Evolutionary conservation across 2,888 invertebrate species (phyloP).

Genomic region (Tuberolachnus salignus): DNA sequence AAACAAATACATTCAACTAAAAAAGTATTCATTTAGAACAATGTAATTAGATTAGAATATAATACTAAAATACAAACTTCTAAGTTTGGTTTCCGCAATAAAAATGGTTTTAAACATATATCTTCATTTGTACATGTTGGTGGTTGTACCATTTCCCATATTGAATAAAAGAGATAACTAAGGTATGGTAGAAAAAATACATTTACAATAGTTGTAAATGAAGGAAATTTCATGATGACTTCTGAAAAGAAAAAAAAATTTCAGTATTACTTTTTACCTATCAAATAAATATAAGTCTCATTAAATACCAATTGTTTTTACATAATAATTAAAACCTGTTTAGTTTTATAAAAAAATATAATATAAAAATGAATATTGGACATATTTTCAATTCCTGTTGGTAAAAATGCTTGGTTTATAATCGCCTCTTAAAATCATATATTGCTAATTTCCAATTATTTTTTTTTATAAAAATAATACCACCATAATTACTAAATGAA

Average conservation of each 20-base stretch:
- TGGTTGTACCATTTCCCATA: slow-evolving; percentile 75
- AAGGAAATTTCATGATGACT: slow-evolving; percentile 58
- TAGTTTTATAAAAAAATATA: too few relatives aligned
- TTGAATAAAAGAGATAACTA: slow-evolving; percentile 74
- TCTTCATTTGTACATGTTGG: slow-evolving; percentile 72
- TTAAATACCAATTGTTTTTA: background rate
- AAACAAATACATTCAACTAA: slow-evolving; percentile 73
- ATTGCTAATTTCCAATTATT: too few relatives aligned
- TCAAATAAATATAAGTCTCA: background rate
- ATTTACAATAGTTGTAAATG: slow-evolving; percentile 58
- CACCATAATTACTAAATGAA: too few relatives aligned
- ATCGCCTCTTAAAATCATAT: too few relatives aligned
- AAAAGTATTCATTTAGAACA: slow-evolving; percentile 45
- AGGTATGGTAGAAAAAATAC: slow-evolving; percentile 71
- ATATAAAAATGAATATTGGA: background rate
- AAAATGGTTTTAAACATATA: slow-evolving; percentile 73
- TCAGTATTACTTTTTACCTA: background rate
- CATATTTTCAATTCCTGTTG: too few relatives aligned
- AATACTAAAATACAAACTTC: slow-evolving; percentile 61
- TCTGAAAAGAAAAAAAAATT: slow-evolving; percentile 13
- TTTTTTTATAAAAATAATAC: background rate
- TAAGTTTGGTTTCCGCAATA: slow-evolving; percentile 72
- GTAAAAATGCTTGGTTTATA: too few relatives aligned
- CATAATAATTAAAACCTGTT: too few relatives aligned
- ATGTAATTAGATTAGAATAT: background rate